Conservation (phyloP, 1,140 invertebrate species). For the Plodia interpunctella region DNA sequence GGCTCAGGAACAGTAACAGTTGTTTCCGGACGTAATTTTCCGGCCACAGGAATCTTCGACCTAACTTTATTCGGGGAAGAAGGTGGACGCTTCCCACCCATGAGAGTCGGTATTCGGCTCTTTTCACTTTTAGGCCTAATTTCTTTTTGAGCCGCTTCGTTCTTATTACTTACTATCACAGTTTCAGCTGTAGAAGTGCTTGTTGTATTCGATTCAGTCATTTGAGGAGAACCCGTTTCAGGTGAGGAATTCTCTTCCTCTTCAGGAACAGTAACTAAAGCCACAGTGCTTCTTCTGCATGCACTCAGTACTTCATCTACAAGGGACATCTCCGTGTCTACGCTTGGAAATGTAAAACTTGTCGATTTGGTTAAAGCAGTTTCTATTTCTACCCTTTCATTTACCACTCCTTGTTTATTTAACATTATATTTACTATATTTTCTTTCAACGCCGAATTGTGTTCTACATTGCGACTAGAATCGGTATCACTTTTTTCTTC, state of each 20-base stretch:
- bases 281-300: conserved; percentile 62
- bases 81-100: conserved; percentile 62
- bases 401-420: conserved; percentile 39
- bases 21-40: conserved; percentile 27
- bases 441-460: conserved; percentile 60
- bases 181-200: conserved; percentile 82
- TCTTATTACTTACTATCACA: conserved; percentile 77
- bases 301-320: conserved; percentile 68
- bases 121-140: conserved; percentile 47
- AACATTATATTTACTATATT: conserved; percentile 62
- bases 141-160: conserved; percentile 46
- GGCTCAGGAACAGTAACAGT: conserved; percentile 36
- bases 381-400: conserved; percentile 42
- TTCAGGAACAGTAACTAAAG: conserved; percentile 80
- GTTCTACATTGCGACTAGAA: conserved; percentile 56
- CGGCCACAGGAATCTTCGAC: conserved; percentile 62
- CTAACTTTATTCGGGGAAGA: conserved; percentile 52
- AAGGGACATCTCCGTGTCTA: conserved; percentile 59
- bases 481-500: conserved; percentile 54
- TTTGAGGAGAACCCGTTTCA: conserved; percentile 73
- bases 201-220: conserved; percentile 81
- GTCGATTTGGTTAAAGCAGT: conserved; percentile 48
- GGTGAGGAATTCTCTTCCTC: conserved; percentile 77
- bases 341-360: conserved; percentile 46
- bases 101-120: conserved; percentile 67